Evolutionary conservation across 2,797 vertebrate species (phyloP), one percentile per base, ranked within the genome.

Genomic region (Lagocephalus sceleratus): DNA sequence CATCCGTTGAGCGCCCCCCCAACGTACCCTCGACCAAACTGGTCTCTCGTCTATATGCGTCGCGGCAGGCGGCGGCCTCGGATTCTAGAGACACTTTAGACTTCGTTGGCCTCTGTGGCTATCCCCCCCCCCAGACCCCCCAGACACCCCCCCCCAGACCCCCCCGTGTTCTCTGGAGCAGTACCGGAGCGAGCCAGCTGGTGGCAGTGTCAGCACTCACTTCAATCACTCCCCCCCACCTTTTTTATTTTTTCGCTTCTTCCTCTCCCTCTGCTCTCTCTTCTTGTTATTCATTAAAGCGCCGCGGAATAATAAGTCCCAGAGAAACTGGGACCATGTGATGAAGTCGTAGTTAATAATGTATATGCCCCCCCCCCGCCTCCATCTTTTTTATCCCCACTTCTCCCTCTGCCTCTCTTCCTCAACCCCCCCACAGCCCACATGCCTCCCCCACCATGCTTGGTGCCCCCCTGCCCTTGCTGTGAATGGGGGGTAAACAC

Each of bases 311-410:
- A 92, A 92, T 91, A 92, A 92, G 89, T 92, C 90, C 90, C 91
- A 68, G 71, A 90, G 91, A 92, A 91, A 91, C 88, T 73, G 78
- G 80, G 86, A 88, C 79, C 89, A 89, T 88, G 87, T 90, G 88
- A 92, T 91, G 86, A 91, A 91, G 90, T 88, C 81, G 81, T 89
- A 88, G 85, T 92, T 91, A 92, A 92, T 92, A 91, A 91, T 92
- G 90, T 89, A 92, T 91, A 88, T 76, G 62, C 84, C 65, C 40
- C 64, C 65, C 64, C 41, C 52, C 56, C 64, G 14, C 57, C 19
- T 60, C 46, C 66, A 64, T 57, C 63, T 73, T 60, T 50, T 72
- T 55, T 70, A 53, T 66, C 68, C 51, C 65, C 56, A 63, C 55
- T 53, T 73, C 62, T 68, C 47, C 52, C 66, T 54, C 73, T 70